Evolutionary conservation across 2,113 vertebrate species (phyloP).

Genomic region (Marcusenius ussheri): DNA sequence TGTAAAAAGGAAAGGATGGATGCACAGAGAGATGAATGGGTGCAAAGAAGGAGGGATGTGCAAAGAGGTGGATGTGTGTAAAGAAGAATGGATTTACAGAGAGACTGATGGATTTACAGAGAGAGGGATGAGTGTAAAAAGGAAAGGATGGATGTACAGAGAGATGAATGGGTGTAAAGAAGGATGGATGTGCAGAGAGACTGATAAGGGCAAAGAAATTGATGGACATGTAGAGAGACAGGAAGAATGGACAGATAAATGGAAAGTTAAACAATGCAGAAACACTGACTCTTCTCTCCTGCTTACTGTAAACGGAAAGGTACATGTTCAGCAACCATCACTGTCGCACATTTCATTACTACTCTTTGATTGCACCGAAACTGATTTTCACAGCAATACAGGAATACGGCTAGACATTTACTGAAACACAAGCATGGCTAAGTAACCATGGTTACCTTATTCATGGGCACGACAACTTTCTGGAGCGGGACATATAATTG

Average conservation of each 20-base stretch:
- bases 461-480: not conserved
- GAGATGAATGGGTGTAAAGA: slow-evolving; percentile 34
- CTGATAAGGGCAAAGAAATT: slow-evolving; percentile 22
- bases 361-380: not conserved
- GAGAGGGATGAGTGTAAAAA: slow-evolving; percentile 21
- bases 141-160: slow-evolving; percentile 43
- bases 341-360: not conserved
- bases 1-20: slow-evolving; percentile 41
- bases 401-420: not conserved
- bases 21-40: slow-evolving; percentile 37
- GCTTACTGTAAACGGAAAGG: not conserved
- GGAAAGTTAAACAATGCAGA: not conserved
- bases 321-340: not conserved
- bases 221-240: not conserved
- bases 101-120: slow-evolving; percentile 10
- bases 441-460: not conserved
- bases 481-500: not conserved
- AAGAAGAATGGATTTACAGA: slow-evolving; percentile 23
- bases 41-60: slow-evolving; percentile 24
- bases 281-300: not conserved
- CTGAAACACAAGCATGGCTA: not conserved
- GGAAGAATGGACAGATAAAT: not conserved
- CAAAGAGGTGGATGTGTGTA: not conserved
- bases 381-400: not conserved
- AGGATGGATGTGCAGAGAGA: slow-evolving; percentile 16